Evolutionary conservation across 2,113 vertebrate genomes (phyloP), one percentile per base, ranked within the genome.

Genomic region (Delphinapterus leucas): DNA sequence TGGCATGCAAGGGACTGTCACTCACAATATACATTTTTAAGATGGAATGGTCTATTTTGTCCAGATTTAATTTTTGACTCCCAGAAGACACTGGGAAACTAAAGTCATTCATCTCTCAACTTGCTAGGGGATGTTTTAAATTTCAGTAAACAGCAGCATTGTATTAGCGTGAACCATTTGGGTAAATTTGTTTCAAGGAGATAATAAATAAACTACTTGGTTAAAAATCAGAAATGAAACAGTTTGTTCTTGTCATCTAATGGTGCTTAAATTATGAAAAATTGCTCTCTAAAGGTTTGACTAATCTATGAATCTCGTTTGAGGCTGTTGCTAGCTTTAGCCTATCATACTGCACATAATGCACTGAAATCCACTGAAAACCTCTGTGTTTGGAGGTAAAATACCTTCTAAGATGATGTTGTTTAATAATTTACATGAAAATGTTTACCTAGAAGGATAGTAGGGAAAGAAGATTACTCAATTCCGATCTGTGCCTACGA

Each of bases 221-320:
- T 93, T 98, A 94, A 84, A 71, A 98, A 80, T 94, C 63, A 96
- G 96, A 95, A 98, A 68, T 70, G 96, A 97, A 98, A 86, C 80
- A 93, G 97, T 99, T 98, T 98, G 95, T 97, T 97, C 85, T 97
- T 98, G 98, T 98, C 97, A 98, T 31, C 71, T 61, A 44, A 38
- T 95, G 73, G 95, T 97, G 67, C 93, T 96, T 97, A 97, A 98
- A 98, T 98, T 96, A 95, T 98, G 97, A 98, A 97, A 98, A 98
- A 98, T 96, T 79, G 25, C 84, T 96, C 92, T 97, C 63, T 90
- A 67, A 96, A 97, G 68, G 28, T 87, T 76, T 77, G 36, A 60
- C 38, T 90, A 96, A 94, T 98, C 93, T 61, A 36, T 74, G 38
- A 97, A 96, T 98, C 86, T 96, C 88, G 89, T 98, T 97, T 97